Conservation (phyloP, 2,888 invertebrate genomes). For the Spodoptera exigua region DNA sequence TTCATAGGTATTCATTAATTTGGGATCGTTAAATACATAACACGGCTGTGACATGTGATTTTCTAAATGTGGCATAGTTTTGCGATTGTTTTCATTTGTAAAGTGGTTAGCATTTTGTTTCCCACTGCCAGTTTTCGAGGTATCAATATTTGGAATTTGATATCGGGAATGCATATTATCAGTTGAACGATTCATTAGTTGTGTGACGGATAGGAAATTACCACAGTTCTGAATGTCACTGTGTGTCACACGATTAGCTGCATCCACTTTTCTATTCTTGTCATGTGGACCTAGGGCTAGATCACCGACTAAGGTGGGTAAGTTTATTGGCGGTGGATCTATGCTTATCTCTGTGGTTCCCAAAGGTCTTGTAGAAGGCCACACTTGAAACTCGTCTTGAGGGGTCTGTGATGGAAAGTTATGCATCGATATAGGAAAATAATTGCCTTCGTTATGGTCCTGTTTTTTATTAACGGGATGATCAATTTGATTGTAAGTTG, state of each 20-base stretch:
- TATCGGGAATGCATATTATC: constrained; percentile 78
- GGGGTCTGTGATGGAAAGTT: constrained; percentile 77
- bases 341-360: constrained; percentile 86
- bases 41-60: constrained; percentile 75
- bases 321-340: constrained; percentile 85
- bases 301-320: constrained; percentile 85
- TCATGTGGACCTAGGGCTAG: constrained; percentile 85
- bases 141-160: constrained; percentile 72
- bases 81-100: constrained; percentile 73
- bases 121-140: constrained; percentile 66
- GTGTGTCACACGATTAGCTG: constrained; percentile 70
- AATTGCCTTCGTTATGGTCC: constrained; percentile 77
- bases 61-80: constrained; percentile 74
- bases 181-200: constrained; percentile 84
- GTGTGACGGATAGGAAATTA: constrained; percentile 85
- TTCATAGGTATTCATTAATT: constrained; percentile 75
- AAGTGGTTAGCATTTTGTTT: constrained; percentile 76
- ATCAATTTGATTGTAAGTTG: constrained; percentile 71
- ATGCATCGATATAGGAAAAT: constrained; percentile 83
- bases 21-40: constrained; percentile 80
- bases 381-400: constrained; percentile 83
- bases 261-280: constrained; percentile 79
- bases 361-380: constrained; percentile 81
- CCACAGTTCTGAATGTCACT: constrained; percentile 81
- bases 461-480: constrained; percentile 76